Percentiles rank a stretch among this genome's conserved stretches.
phyloP scores from a whole-genome alignment of 2,797 vertebrate species.

The Macrochelys suwanniensis region DNA sequence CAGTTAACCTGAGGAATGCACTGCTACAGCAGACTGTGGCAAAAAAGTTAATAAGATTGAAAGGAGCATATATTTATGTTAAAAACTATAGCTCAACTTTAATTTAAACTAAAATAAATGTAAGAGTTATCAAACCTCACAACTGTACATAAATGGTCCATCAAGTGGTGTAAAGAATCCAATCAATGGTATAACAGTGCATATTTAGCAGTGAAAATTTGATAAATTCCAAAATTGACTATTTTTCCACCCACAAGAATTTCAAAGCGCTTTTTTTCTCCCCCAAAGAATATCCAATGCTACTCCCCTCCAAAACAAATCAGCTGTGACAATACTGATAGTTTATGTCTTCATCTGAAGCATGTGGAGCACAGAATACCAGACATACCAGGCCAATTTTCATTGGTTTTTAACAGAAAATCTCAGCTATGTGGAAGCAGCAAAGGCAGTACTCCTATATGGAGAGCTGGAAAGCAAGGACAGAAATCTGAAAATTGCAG shows the following conservation, averaged over 20 bases:
- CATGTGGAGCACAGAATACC: background rate
- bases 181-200: rapidly evolving
- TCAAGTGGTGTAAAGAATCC: background rate
- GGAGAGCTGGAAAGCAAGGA: background rate
- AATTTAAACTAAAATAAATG: background rate
- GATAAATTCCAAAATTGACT: background rate
- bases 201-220: background rate
- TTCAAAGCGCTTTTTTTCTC: background rate
- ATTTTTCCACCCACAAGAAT: background rate
- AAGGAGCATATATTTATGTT: background rate
- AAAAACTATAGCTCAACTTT: background rate
- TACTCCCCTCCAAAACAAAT: background rate
- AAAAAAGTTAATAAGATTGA: background rate
- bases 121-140: background rate
- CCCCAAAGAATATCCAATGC: background rate
- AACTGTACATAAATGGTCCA: background rate
- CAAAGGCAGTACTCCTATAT: background rate
- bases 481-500: background rate
- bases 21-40: background rate
- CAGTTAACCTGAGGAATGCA: background rate
- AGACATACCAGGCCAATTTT: rapidly evolving
- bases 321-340: background rate
- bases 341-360: background rate
- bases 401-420: background rate
- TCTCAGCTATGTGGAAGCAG: background rate